These are phyloP conservation scores for Mormyrus hasselquistii DNA, from an alignment of 2,797 vertebrate genomes.

Conservation along the genomic window DNA sequence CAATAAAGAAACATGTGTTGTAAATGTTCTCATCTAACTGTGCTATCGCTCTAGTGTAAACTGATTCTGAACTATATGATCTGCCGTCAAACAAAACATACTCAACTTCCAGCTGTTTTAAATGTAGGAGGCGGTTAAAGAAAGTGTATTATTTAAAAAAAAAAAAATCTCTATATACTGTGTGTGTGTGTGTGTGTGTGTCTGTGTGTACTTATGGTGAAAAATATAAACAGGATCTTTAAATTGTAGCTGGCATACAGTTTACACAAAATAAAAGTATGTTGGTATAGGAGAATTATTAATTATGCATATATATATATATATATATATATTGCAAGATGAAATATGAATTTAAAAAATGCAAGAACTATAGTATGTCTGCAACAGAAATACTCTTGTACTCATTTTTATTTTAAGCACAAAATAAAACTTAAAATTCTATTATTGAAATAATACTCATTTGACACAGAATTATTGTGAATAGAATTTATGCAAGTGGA, in stretches of 20 bases:
- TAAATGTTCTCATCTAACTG: constrained; percentile 40
- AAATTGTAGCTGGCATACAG: neutral
- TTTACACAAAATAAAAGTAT: neutral
- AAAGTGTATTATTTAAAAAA: too few species aligned
- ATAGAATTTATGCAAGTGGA: neutral
- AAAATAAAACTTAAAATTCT: neutral
- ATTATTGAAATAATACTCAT: neutral
- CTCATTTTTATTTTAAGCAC: neutral
- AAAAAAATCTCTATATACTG: neutral
- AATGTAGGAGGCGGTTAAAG: neutral
- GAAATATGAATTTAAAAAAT: neutral
- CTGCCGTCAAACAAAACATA: constrained; percentile 42
- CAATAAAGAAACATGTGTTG: constrained; percentile 53
- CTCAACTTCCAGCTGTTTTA: constrained; percentile 40
- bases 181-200: neutral
- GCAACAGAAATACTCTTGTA: neutral
- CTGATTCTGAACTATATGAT: constrained; percentile 37
- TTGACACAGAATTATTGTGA: neutral
- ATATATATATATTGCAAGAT: neutral
- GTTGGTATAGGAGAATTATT: neutral
- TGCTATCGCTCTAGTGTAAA: constrained; percentile 45
- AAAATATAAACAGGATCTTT: neutral
- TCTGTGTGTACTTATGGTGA: neutral
- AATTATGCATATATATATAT: neutral
- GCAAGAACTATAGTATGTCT: neutral